Conservation (phyloP, 1,140 invertebrate genomes). For the Drosophila navojoa region DNA sequence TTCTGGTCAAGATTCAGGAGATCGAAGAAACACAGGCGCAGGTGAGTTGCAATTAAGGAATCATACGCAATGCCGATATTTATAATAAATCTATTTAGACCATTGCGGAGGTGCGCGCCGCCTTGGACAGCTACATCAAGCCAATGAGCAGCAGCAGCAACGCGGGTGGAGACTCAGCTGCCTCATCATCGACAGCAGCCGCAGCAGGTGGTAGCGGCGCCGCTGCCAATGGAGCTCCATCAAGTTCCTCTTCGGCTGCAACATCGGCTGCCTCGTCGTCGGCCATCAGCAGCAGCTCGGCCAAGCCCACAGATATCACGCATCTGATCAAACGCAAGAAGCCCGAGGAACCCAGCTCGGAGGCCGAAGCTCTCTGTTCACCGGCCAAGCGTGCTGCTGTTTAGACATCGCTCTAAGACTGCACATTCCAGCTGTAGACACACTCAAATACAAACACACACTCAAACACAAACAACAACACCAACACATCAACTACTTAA, state of each 20-base stretch:
- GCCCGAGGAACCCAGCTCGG: constrained; percentile 76
- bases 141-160: constrained; percentile 55
- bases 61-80: neutral
- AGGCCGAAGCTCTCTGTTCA: constrained; percentile 74
- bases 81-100: constrained; percentile 42
- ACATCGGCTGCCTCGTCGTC: constrained; percentile 50
- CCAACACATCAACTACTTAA: constrained; percentile 43
- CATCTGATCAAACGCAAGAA: constrained; percentile 83
- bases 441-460: constrained; percentile 32
- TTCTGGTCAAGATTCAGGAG: constrained; percentile 81
- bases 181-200: constrained; percentile 53
- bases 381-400: constrained; percentile 77
- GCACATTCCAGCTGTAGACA: constrained; percentile 67
- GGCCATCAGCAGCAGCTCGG: constrained; percentile 70
- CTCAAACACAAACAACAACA: constrained; percentile 13
- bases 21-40: constrained; percentile 82
- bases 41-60: constrained; percentile 23
- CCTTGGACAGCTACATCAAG: constrained; percentile 78
- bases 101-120: constrained; percentile 79
- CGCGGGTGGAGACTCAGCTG: constrained; percentile 41
- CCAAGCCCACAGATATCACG: constrained; percentile 81
- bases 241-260: constrained; percentile 47
- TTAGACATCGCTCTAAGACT: constrained; percentile 36
- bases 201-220: constrained; percentile 11
- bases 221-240: constrained; percentile 48